These are phyloP conservation scores for Pelodiscus sinensis DNA, from an alignment of 2,113 vertebrate species.

Conservation along the genomic window DNA sequence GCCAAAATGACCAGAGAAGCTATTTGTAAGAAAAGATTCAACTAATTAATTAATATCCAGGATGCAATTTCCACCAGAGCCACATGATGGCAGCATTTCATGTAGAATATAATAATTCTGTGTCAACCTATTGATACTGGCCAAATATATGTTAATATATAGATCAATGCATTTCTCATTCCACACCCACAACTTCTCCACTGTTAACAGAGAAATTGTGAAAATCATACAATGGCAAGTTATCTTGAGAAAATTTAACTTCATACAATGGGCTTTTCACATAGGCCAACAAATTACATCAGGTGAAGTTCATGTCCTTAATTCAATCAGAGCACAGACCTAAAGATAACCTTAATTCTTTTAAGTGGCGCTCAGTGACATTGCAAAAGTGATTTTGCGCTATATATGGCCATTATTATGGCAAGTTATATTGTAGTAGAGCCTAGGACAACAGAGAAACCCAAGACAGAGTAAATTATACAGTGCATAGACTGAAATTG, in stretches of 20 bases:
- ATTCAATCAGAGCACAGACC: not conserved
- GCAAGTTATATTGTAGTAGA: not conserved
- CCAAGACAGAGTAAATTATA: not conserved
- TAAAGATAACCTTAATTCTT: not conserved
- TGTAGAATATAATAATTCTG: not conserved
- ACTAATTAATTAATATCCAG: no score
- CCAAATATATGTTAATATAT: not conserved
- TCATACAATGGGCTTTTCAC: not conserved
- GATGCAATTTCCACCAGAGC: not conserved
- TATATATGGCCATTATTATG: not conserved
- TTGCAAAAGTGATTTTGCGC: not conserved
- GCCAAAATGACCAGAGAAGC: not conserved
- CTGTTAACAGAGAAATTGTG: not conserved
- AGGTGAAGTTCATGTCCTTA: not conserved
- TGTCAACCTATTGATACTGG: no score
- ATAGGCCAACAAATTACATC: not conserved
- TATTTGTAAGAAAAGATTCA: no score
- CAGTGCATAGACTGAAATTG: not conserved
- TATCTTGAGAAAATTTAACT: fast-evolving
- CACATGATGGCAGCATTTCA: not conserved
- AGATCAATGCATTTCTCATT: not conserved
- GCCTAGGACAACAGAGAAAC: not conserved
- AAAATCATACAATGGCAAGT: not conserved
- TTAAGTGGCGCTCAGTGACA: fast-evolving
- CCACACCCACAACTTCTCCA: not conserved